phyloP scores from a whole-genome alignment of 2,113 vertebrate species.

The Lonchura striata region DNA sequence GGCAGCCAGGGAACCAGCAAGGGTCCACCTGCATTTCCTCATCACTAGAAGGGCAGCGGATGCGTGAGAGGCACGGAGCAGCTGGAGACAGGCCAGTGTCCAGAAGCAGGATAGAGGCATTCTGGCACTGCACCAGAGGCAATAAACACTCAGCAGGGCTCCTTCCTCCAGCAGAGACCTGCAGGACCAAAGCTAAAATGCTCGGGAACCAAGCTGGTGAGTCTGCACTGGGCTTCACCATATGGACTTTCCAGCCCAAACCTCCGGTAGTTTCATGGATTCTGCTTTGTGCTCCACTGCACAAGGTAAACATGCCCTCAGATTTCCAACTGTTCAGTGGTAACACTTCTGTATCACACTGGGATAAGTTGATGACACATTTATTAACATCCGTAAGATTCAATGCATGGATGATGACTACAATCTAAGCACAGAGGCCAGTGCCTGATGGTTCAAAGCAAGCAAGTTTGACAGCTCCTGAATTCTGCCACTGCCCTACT shows the following conservation, averaged over 20 bases:
- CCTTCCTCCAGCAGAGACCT: not conserved
- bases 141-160: not conserved
- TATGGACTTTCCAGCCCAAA: not conserved
- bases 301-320: constrained; percentile 1
- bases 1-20: not conserved
- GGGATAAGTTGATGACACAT: constrained; percentile 7
- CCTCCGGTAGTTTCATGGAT: not conserved
- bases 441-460: not conserved
- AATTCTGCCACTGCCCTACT: not conserved
- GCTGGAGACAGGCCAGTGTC: not conserved
- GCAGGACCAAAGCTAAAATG: rapidly evolving
- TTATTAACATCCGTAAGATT: not conserved
- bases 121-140: not conserved
- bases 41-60: not conserved
- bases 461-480: not conserved
- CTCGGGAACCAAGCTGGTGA: not conserved
- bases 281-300: not conserved
- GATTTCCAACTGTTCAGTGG: not conserved
- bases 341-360: not conserved
- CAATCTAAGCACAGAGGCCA: not conserved
- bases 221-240: not conserved
- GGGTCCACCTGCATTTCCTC: not conserved
- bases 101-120: not conserved
- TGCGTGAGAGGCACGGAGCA: not conserved
- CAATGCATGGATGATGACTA: not conserved